phyloP scores from a whole-genome alignment of 2,113 vertebrate species.

The Seriola dumerili region DNA sequence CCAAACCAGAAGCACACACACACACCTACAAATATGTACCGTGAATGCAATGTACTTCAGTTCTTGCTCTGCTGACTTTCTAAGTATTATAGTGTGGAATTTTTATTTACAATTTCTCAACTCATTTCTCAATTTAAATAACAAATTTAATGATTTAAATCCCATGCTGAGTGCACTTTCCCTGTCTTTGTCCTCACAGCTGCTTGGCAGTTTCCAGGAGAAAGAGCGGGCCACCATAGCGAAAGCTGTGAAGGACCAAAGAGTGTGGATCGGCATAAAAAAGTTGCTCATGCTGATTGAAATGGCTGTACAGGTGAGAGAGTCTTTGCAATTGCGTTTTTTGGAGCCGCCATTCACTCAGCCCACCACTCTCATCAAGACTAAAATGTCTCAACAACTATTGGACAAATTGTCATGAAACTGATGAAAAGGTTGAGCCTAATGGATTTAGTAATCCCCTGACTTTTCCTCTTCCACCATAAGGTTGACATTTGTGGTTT shows the following conservation, averaged over 20 bases:
- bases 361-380: no score
- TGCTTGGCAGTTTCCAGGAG: conserved; percentile 94
- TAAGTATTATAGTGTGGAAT: no score
- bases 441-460: neutral
- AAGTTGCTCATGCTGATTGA: conserved; percentile 98
- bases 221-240: conserved; percentile 90
- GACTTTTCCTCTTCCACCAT: neutral
- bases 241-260: conserved; percentile 87
- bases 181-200: conserved; percentile 75
- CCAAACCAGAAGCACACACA: no score
- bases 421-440: neutral
- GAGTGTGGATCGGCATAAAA: conserved; percentile 95
- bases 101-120: neutral
- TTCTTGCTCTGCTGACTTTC: no score
- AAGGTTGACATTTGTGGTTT: conserved; percentile 6
- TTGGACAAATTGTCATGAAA: neutral
- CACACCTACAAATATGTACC: neutral
- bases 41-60: neutral
- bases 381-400: neutral
- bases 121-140: neutral
- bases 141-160: neutral
- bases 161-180: neutral
- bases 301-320: conserved; percentile 93
- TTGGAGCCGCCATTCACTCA: no score
- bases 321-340: neutral